Evolutionary conservation across 2,113 vertebrate species (phyloP).

Genomic region (Cyphotilapia sp.): DNA sequence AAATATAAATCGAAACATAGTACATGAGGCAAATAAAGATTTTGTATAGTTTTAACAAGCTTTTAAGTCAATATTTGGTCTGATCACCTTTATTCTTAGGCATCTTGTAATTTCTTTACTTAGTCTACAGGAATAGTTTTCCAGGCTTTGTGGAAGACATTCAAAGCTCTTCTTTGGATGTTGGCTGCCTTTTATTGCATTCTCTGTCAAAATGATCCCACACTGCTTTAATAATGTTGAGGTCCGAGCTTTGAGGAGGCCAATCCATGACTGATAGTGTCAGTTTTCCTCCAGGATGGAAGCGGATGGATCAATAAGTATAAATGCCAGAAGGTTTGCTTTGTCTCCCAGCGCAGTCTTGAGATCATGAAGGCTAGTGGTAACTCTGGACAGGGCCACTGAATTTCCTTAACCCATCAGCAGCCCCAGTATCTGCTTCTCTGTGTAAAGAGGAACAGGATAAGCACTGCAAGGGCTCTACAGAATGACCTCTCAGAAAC

Average conservation of each 20-base stretch:
- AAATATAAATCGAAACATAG: background rate
- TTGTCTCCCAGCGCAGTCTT: background rate
- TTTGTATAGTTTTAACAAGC: background rate
- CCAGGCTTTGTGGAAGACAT: background rate
- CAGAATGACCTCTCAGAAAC: background rate
- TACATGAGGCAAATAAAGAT: background rate
- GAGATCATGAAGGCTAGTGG: background rate
- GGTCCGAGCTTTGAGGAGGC: background rate
- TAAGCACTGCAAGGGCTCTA: background rate
- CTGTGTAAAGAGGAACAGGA: background rate
- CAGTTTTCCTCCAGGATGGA: background rate
- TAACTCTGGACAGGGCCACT: background rate
- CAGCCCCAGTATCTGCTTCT: background rate
- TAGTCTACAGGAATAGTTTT: background rate
- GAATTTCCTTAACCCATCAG: background rate
- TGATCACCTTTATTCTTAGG: background rate
- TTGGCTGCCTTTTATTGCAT: background rate
- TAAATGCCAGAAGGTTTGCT: background rate
- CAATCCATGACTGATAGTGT: background rate
- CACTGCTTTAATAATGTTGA: background rate
- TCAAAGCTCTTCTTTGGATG: background rate
- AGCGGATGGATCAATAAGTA: background rate
- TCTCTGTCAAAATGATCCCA: background rate
- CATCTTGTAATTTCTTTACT: background rate
- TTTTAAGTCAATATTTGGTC: background rate